Base-by-base conservation (phyloP, 2,888 invertebrate genomes). In the Lasioglossum zephyrum region DNA sequence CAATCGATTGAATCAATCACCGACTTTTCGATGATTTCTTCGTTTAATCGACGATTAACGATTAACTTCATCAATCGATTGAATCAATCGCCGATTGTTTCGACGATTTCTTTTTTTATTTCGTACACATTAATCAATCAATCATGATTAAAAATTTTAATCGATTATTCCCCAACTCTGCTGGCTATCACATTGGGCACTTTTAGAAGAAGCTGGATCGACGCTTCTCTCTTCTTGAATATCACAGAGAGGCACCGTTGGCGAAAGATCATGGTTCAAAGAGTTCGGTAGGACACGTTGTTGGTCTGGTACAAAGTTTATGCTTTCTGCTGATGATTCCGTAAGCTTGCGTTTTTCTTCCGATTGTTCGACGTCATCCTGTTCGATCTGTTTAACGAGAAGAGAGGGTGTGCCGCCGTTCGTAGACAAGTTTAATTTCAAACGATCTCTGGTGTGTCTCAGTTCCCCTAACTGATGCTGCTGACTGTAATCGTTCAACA, bases 401-500 rank as follows among this genome's bases (percentile, higher is more conserved):
- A 84, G 73, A 44, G 88, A 84, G 2, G 84, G 44, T 39, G 81
- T 49, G 57, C 85, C 87, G 60, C 86, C 87, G 47, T 86, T 91
- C 36, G 86, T 79, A 41, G 86, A 96, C 47, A 98, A 95, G 94
- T 97, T 97, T 16, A 97, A 95, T 93, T 97, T 97, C 26, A 98
- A 95, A 87, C 96, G 96, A 93, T 97, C 97, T 84, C 97, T 95
- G 8, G 97, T 97, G 93, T 97, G 97, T 22, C 97, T 95, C 63
- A 97, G 94, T 18, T 97, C 97, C 39, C 97, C 97, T 13, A 97
- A 95, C 44, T 94, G 94, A 31, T 90, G 92, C 77, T 94, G 92
- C 31, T 91, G 88, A 53, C 76, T 47, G 11, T 87, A 84, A 72
- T 92, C 91, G 6, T 86, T 89, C 39, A 89, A 77, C 22, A 91